A percentile compares a stretch with the other conserved stretches of the same genome.
These are phyloP conservation scores for Morus bassanus DNA, from an alignment of 2,797 vertebrate genomes.

Conservation along the genomic window DNA sequence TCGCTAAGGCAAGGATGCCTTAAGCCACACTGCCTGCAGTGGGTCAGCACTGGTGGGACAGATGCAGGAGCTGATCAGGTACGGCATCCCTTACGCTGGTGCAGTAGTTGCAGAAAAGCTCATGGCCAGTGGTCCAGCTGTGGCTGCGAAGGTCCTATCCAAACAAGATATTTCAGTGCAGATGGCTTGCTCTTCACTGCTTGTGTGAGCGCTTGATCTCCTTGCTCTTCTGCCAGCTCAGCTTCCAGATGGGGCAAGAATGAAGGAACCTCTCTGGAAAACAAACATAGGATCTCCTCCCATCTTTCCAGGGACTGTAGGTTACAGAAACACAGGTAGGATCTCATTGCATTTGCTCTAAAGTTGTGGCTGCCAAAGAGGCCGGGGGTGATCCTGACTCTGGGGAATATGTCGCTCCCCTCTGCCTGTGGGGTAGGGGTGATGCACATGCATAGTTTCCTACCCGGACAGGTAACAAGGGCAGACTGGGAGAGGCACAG, in stretches of 20 bases:
- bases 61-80: neutral
- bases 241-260: neutral
- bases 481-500: neutral
- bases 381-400: neutral
- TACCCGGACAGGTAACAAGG: neutral
- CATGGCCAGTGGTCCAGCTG: neutral
- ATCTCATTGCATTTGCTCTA: neutral
- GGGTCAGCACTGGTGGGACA: neutral
- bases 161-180: neutral
- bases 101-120: neutral
- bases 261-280: neutral
- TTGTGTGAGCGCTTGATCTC: neutral
- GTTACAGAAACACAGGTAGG: neutral
- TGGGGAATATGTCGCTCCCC: neutral
- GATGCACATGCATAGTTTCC: neutral
- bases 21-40: neutral
- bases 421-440: neutral
- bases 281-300: neutral
- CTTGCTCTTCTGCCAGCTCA: neutral
- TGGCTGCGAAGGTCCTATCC: neutral
- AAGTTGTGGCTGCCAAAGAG: neutral
- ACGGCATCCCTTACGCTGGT: accelerated
- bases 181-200: neutral
- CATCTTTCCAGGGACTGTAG: neutral
- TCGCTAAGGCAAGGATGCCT: neutral